phyloP scores from a whole-genome alignment of 2,797 vertebrate genomes.

The Austrolebias charrua region DNA sequence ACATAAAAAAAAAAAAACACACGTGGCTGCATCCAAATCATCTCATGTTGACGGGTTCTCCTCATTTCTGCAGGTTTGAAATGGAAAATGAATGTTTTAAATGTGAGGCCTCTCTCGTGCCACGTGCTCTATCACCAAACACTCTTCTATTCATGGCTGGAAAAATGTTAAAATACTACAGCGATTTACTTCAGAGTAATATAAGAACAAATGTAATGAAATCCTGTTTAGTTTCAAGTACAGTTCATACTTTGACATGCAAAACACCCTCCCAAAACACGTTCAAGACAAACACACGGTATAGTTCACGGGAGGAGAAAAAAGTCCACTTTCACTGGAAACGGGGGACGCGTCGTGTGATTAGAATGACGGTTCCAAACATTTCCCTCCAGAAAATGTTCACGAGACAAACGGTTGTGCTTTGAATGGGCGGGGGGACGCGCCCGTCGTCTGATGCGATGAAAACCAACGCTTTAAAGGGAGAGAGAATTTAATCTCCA shows the following conservation, averaged over 20 bases:
- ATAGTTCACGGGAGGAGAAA: conserved; percentile 31
- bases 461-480: conserved; percentile 68
- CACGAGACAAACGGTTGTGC: conserved; percentile 57
- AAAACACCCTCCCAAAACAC: conserved; percentile 59
- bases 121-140: conserved; percentile 25
- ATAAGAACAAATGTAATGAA: conserved; percentile 9
- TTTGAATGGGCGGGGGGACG: conserved; percentile 48
- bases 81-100: conserved; percentile 37
- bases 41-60: conserved; percentile 35
- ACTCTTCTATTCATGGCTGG: conserved; percentile 6
- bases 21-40: conserved; percentile 30
- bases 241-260: conserved; percentile 64
- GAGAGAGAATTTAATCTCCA: conserved; percentile 54
- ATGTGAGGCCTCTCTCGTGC: conserved; percentile 39
- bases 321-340: conserved; percentile 56
- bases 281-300: conserved; percentile 40
- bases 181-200: conserved; percentile 12
- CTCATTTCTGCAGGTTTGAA: conserved; percentile 14
- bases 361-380: conserved; percentile 29
- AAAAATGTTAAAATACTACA: conserved; percentile 21
- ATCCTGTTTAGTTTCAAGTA: conserved; percentile 46
- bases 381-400: conserved; percentile 57
- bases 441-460: conserved; percentile 33
- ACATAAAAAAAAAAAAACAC: conserved; percentile 46
- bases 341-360: conserved; percentile 36